A percentile compares a stretch with the other conserved stretches of the same genome.
These are phyloP conservation scores for Pavo muticus DNA, from an alignment of 2,113 vertebrate genomes.

Conservation along the genomic window DNA sequence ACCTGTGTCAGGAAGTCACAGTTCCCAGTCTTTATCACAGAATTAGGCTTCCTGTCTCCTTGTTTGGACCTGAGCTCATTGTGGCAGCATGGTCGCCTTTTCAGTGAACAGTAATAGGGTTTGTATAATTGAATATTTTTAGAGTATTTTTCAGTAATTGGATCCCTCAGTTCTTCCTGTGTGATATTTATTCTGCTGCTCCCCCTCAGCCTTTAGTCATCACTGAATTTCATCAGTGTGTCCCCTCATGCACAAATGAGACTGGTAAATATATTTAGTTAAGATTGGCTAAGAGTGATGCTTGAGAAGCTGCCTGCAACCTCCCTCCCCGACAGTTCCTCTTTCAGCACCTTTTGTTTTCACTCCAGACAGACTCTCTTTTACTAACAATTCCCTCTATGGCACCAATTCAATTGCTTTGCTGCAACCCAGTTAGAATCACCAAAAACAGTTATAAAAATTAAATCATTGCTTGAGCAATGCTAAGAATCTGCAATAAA, in stretches of 20 bases:
- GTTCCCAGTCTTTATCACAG: background rate
- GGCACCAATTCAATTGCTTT: constrained; percentile 15
- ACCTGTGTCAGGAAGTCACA: background rate
- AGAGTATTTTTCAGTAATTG: background rate
- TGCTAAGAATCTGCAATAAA: background rate
- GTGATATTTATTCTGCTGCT: constrained; percentile 9
- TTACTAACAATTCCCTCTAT: background rate
- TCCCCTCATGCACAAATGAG: background rate
- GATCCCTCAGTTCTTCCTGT: constrained; percentile 22
- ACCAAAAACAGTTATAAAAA: background rate
- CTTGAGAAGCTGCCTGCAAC: background rate
- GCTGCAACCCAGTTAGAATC: constrained; percentile 42
- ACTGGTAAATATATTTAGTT: background rate
- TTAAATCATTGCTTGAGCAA: background rate
- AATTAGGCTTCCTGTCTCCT: constrained; percentile 42
- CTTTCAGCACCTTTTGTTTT: constrained; percentile 42
- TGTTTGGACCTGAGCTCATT: background rate
- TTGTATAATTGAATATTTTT: constrained; percentile 50
- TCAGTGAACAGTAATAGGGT: constrained; percentile 33
- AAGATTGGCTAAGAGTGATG: background rate
- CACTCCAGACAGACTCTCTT: background rate
- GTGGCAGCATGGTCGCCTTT: constrained; percentile 43
- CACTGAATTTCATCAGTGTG: background rate
- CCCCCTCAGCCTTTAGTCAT: constrained; percentile 10
- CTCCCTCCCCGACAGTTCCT: background rate